Percentiles rank a stretch among this genome's conserved stretches.
Conservation (phyloP, 2,888 invertebrate genomes). For the Harpalus rubripes region DNA sequence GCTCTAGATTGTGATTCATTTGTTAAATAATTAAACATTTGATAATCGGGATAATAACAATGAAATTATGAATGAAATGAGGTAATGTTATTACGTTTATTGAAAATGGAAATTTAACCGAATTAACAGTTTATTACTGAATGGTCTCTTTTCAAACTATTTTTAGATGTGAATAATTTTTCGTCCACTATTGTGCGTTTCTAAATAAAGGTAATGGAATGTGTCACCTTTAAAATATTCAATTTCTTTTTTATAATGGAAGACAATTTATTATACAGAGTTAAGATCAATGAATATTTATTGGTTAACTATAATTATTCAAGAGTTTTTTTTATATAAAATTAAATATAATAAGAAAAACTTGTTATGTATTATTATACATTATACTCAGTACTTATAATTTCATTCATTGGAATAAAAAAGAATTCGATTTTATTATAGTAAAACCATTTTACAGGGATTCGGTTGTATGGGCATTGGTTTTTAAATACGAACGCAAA, state of each 20-base stretch:
- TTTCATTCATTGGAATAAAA: too few species aligned
- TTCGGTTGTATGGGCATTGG: too few species aligned
- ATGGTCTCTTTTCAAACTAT: constrained; percentile 2
- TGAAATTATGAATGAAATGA: constrained; percentile 34
- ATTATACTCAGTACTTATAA: too few species aligned
- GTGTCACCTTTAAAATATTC: not conserved
- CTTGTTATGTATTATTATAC: too few species aligned
- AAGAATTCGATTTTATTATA: too few species aligned
- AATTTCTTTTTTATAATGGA: not conserved
- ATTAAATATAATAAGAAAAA: too few species aligned
- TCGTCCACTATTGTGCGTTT: not conserved
- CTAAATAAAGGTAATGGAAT: constrained; percentile 5
- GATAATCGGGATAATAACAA: constrained; percentile 13
- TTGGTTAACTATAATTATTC: too few species aligned
- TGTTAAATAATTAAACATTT: constrained; percentile 28
- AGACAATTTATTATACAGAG: too few species aligned
- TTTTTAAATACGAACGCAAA: too few species aligned
- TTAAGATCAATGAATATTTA: too few species aligned
- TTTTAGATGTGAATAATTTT: constrained; percentile 46
- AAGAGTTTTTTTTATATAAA: too few species aligned
- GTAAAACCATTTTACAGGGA: too few species aligned
- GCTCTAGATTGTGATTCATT: constrained; percentile 9
- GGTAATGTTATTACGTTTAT: constrained; percentile 21
- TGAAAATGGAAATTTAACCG: constrained; percentile 5
- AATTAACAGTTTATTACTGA: constrained; percentile 16